Evolutionary conservation across 2,113 vertebrate species (phyloP).

Genomic region (Dromaius novaehollandiae): DNA sequence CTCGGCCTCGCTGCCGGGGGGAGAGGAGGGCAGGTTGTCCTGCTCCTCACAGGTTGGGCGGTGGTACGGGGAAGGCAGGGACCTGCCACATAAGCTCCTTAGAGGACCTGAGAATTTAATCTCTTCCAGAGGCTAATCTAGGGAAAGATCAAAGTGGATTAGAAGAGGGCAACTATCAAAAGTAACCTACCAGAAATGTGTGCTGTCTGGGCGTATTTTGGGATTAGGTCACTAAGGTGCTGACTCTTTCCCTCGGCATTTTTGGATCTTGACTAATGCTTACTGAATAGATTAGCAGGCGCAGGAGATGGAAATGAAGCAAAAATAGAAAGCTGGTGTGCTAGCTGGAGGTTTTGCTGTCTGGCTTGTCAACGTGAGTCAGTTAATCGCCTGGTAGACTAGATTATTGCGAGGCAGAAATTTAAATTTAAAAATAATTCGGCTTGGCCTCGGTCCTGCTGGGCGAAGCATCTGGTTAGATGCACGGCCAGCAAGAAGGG

Average conservation of each 20-base stretch:
- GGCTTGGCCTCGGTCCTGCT: neutral
- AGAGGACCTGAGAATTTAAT: conserved; percentile 9
- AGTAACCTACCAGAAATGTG: neutral
- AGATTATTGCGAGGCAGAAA: conserved; percentile 23
- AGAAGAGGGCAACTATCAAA: neutral
- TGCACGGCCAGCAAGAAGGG: neutral
- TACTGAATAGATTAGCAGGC: neutral
- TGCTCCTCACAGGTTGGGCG: neutral
- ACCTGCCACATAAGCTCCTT: conserved; percentile 17
- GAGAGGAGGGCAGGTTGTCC: neutral
- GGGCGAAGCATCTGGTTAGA: neutral
- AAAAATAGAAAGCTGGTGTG: conserved; percentile 37
- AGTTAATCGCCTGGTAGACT: conserved; percentile 24
- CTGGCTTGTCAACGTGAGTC: neutral
- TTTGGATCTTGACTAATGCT: conserved; percentile 13
- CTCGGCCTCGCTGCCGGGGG: neutral
- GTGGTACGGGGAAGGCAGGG: neutral
- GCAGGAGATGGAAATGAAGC: neutral
- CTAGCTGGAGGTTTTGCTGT: neutral
- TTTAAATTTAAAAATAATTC: conserved; percentile 42
- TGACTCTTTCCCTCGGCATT: neutral
- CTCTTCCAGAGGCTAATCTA: conserved; percentile 27
- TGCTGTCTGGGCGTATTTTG: neutral
- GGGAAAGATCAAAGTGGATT: neutral
- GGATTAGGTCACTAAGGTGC: neutral